These are phyloP conservation scores for Desmophyllum pertusum DNA, from an alignment of 92 coral and sea anemone species.

Conservation along the genomic window DNA sequence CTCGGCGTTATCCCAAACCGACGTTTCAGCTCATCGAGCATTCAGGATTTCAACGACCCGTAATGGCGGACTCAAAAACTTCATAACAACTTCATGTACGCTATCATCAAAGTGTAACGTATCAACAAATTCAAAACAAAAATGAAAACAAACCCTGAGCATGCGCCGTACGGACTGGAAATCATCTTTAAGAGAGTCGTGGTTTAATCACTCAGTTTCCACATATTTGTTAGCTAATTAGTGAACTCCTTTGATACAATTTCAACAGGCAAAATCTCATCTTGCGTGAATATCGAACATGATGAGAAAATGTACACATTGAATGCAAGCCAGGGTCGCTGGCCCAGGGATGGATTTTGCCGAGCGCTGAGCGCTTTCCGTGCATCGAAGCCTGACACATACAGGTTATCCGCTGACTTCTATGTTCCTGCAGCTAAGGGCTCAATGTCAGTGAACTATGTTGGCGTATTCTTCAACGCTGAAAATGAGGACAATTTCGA, in stretches of 20 bases:
- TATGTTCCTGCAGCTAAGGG: slow-evolving; percentile 7
- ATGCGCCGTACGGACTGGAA: no score
- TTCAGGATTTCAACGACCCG: no score
- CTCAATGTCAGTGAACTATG: slow-evolving; percentile 1
- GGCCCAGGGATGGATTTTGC: slow-evolving; percentile 52
- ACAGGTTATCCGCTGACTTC: slow-evolving; percentile 24
- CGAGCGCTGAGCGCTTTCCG: slow-evolving; percentile 10
- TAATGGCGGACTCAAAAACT: no score
- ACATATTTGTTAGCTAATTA: no score
- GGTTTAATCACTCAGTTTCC: no score
- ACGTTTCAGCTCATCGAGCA: no score
- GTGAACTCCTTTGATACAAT: not conserved
- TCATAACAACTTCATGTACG: no score
- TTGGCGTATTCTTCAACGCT: slow-evolving; percentile 68
- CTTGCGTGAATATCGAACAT: slow-evolving; percentile 7
- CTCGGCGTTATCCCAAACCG: no score
- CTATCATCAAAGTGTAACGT: no score
- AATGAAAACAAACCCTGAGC: no score
- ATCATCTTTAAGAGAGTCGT: no score
- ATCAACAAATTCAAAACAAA: no score
- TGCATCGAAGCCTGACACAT: slow-evolving; percentile 33
- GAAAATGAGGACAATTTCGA: slow-evolving; percentile 53
- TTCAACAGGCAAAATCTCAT: slow-evolving; percentile 8
- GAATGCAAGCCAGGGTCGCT: slow-evolving; percentile 41
- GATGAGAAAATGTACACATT: slow-evolving; percentile 29